Base-by-base conservation (phyloP, 1,140 invertebrate species). In the Zaprionus camerounensis region DNA sequence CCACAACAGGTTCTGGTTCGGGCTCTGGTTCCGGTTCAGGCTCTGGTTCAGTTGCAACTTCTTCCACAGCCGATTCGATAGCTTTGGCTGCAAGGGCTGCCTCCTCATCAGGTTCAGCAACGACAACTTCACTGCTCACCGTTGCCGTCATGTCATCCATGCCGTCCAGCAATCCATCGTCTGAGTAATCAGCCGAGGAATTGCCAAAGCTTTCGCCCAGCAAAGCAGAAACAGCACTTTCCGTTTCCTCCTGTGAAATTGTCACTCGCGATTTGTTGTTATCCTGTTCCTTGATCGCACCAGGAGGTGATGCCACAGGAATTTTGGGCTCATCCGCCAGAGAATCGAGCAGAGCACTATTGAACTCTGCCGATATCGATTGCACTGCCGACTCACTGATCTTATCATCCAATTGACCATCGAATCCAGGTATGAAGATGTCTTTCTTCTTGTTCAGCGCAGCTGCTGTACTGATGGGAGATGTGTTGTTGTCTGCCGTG, bases 201-300 rank as follows among this genome's bases (percentile, higher is more conserved):
- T 83, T 92, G 7, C 96, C 96, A 91, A 97, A 97, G 66, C 97
- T 97, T 92, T 97, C 97, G 38, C 96, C 96, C 24, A 98, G 92
- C 5, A 98, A 92, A 7, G 97, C 97, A 2, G 97, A 97, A 0
- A 98, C 97, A 0, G 97, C 97, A 93, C 98, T 97, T 88, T 97
- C 97, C 0, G 97, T 98, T 93, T 98, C 97, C 93, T 98, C 97
- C 93, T 98, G 97, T 1, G 97, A 98, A 78, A 98, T 98, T 0
- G 97, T 94, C 1, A 97, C 96, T 49, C 97, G 94, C 1, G 96
- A 96, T 83, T 97, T 97, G 51, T 66, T 87, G 51, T 66, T 87
- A 73, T 97, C 96, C 72, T 34, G 31, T 34, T 96, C 96, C 86
- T 94, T 94, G 3, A 81, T 36, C 1, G 73, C 66, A 15, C 86